phyloP scores from a whole-genome alignment of 1,140 invertebrate species.

The Drosophila serrata region DNA sequence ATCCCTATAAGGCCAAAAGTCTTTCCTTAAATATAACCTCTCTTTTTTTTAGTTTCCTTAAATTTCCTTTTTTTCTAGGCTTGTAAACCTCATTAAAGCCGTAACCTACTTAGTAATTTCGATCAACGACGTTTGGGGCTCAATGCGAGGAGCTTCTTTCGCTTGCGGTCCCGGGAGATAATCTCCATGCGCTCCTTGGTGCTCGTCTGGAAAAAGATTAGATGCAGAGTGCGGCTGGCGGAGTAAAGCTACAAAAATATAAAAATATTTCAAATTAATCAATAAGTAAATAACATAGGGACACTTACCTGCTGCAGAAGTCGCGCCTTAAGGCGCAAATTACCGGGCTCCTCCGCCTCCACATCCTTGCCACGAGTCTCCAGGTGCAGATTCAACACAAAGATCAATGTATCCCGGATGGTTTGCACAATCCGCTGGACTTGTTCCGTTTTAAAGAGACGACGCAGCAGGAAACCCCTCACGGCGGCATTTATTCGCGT shows the following conservation, averaged over 20 bases:
- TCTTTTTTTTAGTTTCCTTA: too few relatives aligned
- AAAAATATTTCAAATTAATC: not conserved
- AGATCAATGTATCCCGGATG: conserved; percentile 91
- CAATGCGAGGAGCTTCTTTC: conserved; percentile 61
- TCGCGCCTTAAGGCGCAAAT: conserved; percentile 88
- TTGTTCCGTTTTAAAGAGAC: conserved; percentile 92
- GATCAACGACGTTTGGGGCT: conserved; percentile 57
- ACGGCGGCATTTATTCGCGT: conserved; percentile 90
- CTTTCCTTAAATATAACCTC: not conserved
- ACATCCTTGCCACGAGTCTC: conserved; percentile 84
- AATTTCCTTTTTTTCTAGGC: not conserved
- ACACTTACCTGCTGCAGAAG: conserved; percentile 88
- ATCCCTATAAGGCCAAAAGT: not conserved
- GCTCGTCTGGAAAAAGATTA: conserved; percentile 87
- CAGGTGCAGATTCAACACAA: conserved; percentile 90
- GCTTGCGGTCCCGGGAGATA: conserved; percentile 86
- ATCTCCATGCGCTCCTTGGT: conserved; percentile 87
- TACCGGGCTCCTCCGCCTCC: conserved; percentile 86
- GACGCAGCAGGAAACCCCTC: conserved; percentile 92
- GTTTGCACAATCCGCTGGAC: conserved; percentile 93
- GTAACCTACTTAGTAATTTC: conserved; percentile 7
- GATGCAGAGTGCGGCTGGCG: conserved; percentile 88
- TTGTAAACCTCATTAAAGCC: not conserved
- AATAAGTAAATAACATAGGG: rapidly evolving
- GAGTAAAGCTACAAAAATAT: conserved; percentile 87